Base-by-base conservation (phyloP, 2,797 vertebrate species). In the Spheniscus humboldti region DNA sequence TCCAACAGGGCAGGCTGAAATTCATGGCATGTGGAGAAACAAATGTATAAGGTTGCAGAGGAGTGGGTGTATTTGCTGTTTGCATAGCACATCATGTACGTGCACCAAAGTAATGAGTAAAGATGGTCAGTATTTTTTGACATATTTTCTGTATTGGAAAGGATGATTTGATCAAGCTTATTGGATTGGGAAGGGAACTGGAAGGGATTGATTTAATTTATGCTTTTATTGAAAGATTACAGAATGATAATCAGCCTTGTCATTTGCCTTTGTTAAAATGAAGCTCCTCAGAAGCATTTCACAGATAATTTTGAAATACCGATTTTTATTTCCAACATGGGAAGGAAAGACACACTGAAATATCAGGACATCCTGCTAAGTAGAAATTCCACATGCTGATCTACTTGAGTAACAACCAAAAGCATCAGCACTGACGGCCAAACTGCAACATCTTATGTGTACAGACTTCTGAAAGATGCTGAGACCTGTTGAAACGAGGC, bases 11-110 rank as follows among this genome's bases (percentile, higher is more conserved):
- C 16, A 50, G 39, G 48, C 63, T 73, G 57, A n/a, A 78, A 35
- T 50, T 45, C 33, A 0, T 1, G 35, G 59, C 0, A 0, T n/a
- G 50, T 18, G 66, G 15, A 74, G 56, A 53, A 86, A 19, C 33
- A 24, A 33, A 41, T 12, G 22, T 8, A 1, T 41, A 6, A 56
- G 50, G 33, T 1, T 88, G 33, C 62, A 62, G 72, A 63, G 55
- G 23, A 56, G 4, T 13, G 14, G 37, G 25, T 37, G 31, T 60
- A 19, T 56, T 37, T 66, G 17, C 31, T 19, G 7, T 18, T 5
- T 74, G 50, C 10, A 11, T 27, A 50, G n/a, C 43, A 31, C 24
- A 24, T 60, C 79, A 15, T 4, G 7, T 24, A 41, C 27, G 7
- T 63, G 64, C 43, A 22, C 27, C 41, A 33, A 50, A 83, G 45